Percentiles rank a stretch among this genome's conserved stretches.
Conservation (phyloP, 1,140 invertebrate genomes). For the Elysia chlorotica region DNA sequence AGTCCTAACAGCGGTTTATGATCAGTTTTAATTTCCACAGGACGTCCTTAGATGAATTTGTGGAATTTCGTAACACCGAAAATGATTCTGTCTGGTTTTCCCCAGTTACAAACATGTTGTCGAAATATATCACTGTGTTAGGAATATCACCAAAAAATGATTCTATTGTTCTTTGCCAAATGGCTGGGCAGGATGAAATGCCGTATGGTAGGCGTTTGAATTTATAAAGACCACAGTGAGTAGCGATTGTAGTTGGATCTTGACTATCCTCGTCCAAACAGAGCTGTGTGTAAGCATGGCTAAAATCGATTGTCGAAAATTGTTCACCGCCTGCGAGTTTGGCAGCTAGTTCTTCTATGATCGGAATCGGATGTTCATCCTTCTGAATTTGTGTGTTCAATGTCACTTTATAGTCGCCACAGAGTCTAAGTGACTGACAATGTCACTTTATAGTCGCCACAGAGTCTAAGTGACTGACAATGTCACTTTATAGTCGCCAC, state of each 20-base stretch:
- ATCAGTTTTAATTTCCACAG: slow-evolving; percentile 62
- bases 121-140: slow-evolving; percentile 61
- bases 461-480: slow-evolving; percentile 55
- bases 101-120: slow-evolving; percentile 66
- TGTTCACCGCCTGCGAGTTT: not conserved
- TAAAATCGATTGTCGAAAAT: not conserved
- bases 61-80: slow-evolving; percentile 61
- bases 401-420: not conserved
- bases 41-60: slow-evolving; percentile 62
- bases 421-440: slow-evolving; percentile 54
- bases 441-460: not conserved
- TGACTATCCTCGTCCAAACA: no score
- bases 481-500: slow-evolving; percentile 35
- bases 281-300: not conserved
- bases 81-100: slow-evolving; percentile 64
- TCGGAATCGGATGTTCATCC: not conserved
- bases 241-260: no score
- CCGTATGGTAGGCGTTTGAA: slow-evolving; percentile 64
- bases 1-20: slow-evolving; percentile 62
- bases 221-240: not conserved
- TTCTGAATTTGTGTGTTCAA: not conserved
- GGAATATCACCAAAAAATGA: slow-evolving; percentile 62
- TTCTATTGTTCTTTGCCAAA: slow-evolving; percentile 16
- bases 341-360: not conserved
- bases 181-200: slow-evolving; percentile 43